Evolutionary conservation across 1,140 invertebrate genomes (phyloP).

Genomic region (Pseudomyrmex cubaensis): DNA sequence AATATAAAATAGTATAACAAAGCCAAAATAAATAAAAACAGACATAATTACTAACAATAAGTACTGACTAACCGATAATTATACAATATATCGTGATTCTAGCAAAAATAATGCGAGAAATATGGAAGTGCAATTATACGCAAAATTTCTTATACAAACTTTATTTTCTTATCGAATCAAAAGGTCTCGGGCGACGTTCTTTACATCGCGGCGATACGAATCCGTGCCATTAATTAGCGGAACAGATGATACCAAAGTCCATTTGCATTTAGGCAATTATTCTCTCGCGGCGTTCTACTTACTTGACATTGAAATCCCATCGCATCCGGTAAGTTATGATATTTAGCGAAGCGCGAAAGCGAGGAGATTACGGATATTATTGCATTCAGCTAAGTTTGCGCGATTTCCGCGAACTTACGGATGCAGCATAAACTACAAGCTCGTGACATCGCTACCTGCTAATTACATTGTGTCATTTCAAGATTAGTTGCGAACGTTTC

Average conservation of each 20-base stretch:
- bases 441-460: constrained; percentile 30
- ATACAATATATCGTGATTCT: background rate
- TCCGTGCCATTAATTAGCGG: constrained; percentile 34
- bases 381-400: constrained; percentile 54
- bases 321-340: constrained; percentile 34
- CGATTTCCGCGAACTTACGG: constrained; percentile 43
- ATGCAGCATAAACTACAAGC: constrained; percentile 27
- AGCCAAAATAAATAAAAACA: too few relatives aligned
- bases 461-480: constrained; percentile 51
- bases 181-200: background rate
- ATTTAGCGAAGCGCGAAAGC: constrained; percentile 36
- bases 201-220: constrained; percentile 12
- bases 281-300: constrained; percentile 29
- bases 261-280: constrained; percentile 55
- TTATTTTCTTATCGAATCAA: background rate
- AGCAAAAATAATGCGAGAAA: background rate
- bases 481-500: constrained; percentile 57
- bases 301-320: constrained; percentile 49
- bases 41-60: background rate
- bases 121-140: background rate
- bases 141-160: background rate
- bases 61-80: background rate
- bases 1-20: background rate
- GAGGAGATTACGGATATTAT: constrained; percentile 58
- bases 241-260: constrained; percentile 35